These are phyloP conservation scores for Chloroclysta siterata DNA, from an alignment of 2,888 invertebrate species.

Conservation along the genomic window DNA sequence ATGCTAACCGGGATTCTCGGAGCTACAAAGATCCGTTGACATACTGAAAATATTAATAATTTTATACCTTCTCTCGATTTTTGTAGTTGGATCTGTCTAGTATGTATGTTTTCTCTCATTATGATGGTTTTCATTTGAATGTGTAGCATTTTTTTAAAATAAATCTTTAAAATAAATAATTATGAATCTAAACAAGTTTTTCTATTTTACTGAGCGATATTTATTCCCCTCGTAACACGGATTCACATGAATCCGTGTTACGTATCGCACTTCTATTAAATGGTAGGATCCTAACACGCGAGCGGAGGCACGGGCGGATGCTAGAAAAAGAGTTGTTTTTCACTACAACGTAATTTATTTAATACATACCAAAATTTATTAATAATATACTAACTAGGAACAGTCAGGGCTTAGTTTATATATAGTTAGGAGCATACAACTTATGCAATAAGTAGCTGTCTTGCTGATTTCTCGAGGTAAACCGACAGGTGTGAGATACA, in stretches of 20 bases:
- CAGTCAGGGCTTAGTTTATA: constrained; percentile 17
- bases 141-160: not conserved
- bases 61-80: not conserved
- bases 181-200: not conserved
- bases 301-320: no score
- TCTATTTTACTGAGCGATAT: no score
- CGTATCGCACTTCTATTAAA: no score
- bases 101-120: not conserved
- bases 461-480: not conserved
- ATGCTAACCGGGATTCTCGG: no score
- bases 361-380: constrained; percentile 15
- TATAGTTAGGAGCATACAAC: constrained; percentile 7
- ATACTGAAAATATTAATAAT: not conserved
- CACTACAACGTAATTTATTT: constrained; percentile 20
- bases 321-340: constrained; percentile 5
- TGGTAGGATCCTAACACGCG: no score
- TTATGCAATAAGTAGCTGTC: constrained; percentile 11
- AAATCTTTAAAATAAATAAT: constrained; percentile 1
- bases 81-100: not conserved
- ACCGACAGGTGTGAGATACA: not conserved
- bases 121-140: constrained; percentile 17
- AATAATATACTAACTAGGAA: constrained; percentile 18
- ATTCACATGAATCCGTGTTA: no score
- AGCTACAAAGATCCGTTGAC: not conserved
- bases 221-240: no score